Percentiles rank a stretch among this genome's conserved stretches.
phyloP scores from a whole-genome alignment of 2,888 invertebrate species.

The Pristionchus maxplancki region DNA sequence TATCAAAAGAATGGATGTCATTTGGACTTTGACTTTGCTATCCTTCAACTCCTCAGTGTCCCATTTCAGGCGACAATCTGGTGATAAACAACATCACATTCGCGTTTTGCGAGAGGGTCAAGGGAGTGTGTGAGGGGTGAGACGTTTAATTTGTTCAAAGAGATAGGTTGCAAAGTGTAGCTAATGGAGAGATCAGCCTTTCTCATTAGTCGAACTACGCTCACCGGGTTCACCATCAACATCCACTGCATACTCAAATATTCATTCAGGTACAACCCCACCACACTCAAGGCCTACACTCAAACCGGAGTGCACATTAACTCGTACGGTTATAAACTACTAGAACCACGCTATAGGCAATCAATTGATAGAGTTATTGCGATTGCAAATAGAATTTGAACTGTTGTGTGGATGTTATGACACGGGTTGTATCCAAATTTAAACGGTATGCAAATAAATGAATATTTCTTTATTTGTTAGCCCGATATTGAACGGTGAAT shows the following conservation, averaged over 20 bases:
- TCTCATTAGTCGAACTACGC: too few species aligned
- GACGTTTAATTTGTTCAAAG: not conserved
- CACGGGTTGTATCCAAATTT: too few species aligned
- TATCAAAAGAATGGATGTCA: not conserved
- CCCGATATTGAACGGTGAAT: too few species aligned
- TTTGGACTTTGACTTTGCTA: not conserved
- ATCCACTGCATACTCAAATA: not conserved
- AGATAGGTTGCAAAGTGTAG: too few species aligned
- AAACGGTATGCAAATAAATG: too few species aligned
- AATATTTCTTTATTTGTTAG: too few species aligned
- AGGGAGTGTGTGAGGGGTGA: not conserved
- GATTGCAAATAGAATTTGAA: too few species aligned
- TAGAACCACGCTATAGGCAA: not conserved
- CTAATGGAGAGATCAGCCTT: too few species aligned
- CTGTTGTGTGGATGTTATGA: too few species aligned
- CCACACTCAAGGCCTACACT: not conserved
- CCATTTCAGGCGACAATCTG: not conserved
- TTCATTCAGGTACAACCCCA: not conserved
- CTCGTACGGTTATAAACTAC: not conserved
- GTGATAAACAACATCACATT: slow-evolving; percentile 7
- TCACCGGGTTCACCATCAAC: too few species aligned
- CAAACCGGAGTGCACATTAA: not conserved
- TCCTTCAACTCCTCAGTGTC: too few species aligned
- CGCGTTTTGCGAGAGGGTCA: not conserved
- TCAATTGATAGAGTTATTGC: not conserved